A percentile compares a stretch with the other conserved stretches of the same genome.
These are phyloP conservation scores for Nasonia vitripennis DNA, from an alignment of 1,140 invertebrate species.

Conservation along the genomic window DNA sequence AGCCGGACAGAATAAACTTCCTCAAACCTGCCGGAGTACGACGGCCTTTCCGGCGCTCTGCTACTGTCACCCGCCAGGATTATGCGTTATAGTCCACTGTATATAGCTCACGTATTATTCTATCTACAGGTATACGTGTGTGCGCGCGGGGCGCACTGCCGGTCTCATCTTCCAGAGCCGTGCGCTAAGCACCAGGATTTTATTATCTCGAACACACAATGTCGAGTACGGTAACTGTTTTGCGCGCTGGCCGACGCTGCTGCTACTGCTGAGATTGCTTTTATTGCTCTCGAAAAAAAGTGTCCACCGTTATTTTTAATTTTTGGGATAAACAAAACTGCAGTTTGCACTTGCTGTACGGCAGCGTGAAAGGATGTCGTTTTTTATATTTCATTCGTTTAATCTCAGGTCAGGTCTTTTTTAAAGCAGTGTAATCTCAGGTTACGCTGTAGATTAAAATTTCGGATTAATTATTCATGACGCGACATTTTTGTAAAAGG, in stretches of 20 bases:
- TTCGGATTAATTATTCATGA: no score
- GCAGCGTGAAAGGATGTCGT: no score
- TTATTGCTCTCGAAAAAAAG: neutral
- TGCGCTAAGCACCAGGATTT: neutral
- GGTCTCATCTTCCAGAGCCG: conserved; percentile 9
- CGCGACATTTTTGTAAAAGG: no score
- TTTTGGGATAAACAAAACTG: neutral
- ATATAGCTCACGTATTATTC: neutral
- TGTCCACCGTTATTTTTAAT: neutral
- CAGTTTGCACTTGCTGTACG: no score
- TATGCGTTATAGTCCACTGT: neutral
- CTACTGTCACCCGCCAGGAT: neutral
- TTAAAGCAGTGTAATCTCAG: no score
- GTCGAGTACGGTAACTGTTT: neutral
- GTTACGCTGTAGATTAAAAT: no score
- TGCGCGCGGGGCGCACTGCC: neutral
- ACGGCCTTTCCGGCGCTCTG: neutral
- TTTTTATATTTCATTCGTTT: no score
- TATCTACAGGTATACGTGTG: neutral
- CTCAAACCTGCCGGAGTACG: neutral
- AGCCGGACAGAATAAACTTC: conserved; percentile 31
- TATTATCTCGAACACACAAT: conserved; percentile 16
- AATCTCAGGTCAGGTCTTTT: no score
- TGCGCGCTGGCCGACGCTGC: no score
- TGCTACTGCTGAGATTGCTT: neutral